Percentiles rank a stretch among this genome's conserved stretches.
These are phyloP conservation scores for Xenopus borealis DNA, from an alignment of 2,113 vertebrate genomes.

Conservation along the genomic window DNA sequence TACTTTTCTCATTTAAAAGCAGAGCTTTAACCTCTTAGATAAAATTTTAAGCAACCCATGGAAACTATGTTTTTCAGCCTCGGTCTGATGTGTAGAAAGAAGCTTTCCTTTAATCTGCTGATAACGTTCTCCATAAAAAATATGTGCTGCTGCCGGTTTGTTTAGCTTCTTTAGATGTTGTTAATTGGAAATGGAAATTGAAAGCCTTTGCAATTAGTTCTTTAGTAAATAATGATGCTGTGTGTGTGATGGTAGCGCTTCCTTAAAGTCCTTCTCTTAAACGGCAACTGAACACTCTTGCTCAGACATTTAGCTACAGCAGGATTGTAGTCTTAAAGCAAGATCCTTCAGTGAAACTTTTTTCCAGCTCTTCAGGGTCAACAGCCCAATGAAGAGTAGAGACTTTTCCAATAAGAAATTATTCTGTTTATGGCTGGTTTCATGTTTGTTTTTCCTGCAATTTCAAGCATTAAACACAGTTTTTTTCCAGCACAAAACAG, in stretches of 20 bases:
- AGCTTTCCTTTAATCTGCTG: constrained; percentile 13
- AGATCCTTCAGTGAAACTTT: no score
- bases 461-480: no score
- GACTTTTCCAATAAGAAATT: no score
- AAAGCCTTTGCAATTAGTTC: constrained; percentile 26
- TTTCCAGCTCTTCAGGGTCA: no score
- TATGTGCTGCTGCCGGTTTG: constrained; percentile 5
- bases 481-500: no score
- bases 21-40: background rate
- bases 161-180: constrained; percentile 25
- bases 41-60: constrained; percentile 14
- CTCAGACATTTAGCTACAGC: no score
- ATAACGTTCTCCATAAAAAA: constrained; percentile 29
- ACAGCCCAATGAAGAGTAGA: no score
- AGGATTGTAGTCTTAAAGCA: no score
- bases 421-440: no score
- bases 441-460: no score
- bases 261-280: background rate
- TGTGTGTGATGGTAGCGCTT: background rate
- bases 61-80: constrained; percentile 23
- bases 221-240: constrained; percentile 1
- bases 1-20: background rate
- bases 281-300: background rate
- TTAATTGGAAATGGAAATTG: constrained; percentile 37
- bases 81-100: constrained; percentile 6